Conservation (phyloP, 2,797 vertebrate species). For the Falco novaeseelandiae region DNA sequence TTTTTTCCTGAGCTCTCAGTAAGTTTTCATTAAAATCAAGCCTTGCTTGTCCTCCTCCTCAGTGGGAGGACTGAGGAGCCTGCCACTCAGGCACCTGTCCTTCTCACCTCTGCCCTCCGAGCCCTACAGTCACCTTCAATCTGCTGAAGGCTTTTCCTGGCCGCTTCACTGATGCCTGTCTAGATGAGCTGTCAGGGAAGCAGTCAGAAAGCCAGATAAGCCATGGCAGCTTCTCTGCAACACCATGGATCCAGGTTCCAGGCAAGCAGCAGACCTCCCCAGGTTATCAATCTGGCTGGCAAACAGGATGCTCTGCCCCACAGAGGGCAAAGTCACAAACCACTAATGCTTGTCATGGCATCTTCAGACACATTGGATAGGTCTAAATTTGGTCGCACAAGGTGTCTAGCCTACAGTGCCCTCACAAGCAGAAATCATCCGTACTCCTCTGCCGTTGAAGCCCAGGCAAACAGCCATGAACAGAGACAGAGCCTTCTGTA, state of each 20-base stretch:
- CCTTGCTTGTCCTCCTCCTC: neutral
- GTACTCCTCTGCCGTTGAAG: rapidly evolving
- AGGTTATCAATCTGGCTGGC: neutral
- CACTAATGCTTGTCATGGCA: neutral
- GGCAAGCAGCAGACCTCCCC: neutral
- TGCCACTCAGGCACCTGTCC: neutral
- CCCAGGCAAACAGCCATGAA: neutral
- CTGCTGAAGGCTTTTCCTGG: neutral
- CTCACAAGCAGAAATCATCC: neutral
- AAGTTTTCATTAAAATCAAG: neutral
- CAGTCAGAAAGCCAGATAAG: neutral
- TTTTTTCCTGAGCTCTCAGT: neutral
- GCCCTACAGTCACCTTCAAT: neutral
- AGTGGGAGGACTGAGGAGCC: neutral
- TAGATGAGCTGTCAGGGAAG: neutral
- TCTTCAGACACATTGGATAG: neutral
- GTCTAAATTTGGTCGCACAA: neutral
- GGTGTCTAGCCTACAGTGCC: neutral
- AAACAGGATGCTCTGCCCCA: neutral
- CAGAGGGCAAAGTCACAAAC: neutral
- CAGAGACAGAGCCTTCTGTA: neutral
- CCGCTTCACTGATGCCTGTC: neutral
- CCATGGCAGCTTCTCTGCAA: neutral
- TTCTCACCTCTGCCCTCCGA: neutral
- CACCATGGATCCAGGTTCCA: neutral